Evolutionary conservation across 1,140 invertebrate species (phyloP).

Genomic region (Drosophila quadrilineata): DNA sequence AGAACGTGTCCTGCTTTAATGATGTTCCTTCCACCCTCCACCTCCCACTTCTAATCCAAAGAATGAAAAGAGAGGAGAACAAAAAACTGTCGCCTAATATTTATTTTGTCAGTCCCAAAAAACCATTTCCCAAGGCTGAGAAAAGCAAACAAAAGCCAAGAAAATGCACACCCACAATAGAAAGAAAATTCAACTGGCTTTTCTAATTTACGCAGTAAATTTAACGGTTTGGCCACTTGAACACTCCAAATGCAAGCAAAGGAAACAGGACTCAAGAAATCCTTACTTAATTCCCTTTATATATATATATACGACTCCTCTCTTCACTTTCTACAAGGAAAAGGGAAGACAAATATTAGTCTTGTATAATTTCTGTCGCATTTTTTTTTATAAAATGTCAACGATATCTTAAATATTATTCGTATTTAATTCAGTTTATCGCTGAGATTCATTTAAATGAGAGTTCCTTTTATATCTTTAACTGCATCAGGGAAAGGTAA

Average conservation of each 20-base stretch:
- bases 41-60: slow-evolving; percentile 17
- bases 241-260: not conserved
- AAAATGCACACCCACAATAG: slow-evolving; percentile 4
- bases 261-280: no score
- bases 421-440: no score
- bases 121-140: not conserved
- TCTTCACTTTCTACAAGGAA: no score
- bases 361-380: no score
- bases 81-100: slow-evolving; percentile 61
- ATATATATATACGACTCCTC: no score
- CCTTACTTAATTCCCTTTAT: no score
- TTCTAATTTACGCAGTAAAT: slow-evolving; percentile 37
- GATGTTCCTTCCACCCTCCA: slow-evolving; percentile 43
- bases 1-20: slow-evolving; percentile 58
- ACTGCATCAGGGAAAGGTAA: not conserved
- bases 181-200: slow-evolving; percentile 14
- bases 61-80: slow-evolving; percentile 23
- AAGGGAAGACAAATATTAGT: no score
- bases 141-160: slow-evolving; percentile 19
- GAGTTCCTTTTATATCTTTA: no score
- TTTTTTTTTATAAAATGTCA: no score
- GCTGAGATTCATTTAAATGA: no score
- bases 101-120: slow-evolving; percentile 36
- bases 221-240: slow-evolving; percentile 26
- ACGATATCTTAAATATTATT: no score